Base-by-base conservation (phyloP, 2,888 invertebrate species). In the Trichopoda pennipes region DNA sequence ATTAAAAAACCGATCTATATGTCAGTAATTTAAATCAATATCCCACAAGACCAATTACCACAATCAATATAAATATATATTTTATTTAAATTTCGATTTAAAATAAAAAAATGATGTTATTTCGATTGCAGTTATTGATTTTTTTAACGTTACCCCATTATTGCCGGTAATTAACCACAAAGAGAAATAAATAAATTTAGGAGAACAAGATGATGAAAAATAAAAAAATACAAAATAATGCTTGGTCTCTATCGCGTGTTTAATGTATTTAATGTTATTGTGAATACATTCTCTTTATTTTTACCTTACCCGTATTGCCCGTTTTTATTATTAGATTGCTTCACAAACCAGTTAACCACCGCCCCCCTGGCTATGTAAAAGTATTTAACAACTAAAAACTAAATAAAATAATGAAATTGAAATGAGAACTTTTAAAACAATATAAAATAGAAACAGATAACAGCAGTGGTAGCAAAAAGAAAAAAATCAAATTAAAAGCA, bases 161-260 rank as follows among this genome's bases (percentile, higher is more conserved):
- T 56, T 55, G 14, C 35, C 49, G 38, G 16, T 17, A 68, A 55
- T 35, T 61, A 69, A 76, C 32, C 35, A 47, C 44, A 56, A 28
- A 28, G 4, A 17, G 42, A 28, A 19, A 19, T n/a, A 23, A 64
- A 64, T 38, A 64, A 17, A 58, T 74, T 66, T 66, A 23, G n/a
- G 56, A 56, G 4, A 56, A 12, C 14, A n/a, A 23, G 9, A 28
- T 74, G 64, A 42, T 32, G 42, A 61, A 14, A 14, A 53, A 42
- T 32, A 32, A 61, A 14, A 14, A 53, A 42, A 60, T 10, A 35
- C n/a, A n/a, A 49, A 64, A 42, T 44, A 68, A 14, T 55, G 23
- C 68, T 55, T 7, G 61, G 35, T 38, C 44, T 35, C 55, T 68
- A 63, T 74, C 68, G 68, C 55, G 61, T 74, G 79, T 53, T 70